These are phyloP conservation scores for Clarias fuscus DNA, from an alignment of 2,797 vertebrate species.

Conservation along the genomic window DNA sequence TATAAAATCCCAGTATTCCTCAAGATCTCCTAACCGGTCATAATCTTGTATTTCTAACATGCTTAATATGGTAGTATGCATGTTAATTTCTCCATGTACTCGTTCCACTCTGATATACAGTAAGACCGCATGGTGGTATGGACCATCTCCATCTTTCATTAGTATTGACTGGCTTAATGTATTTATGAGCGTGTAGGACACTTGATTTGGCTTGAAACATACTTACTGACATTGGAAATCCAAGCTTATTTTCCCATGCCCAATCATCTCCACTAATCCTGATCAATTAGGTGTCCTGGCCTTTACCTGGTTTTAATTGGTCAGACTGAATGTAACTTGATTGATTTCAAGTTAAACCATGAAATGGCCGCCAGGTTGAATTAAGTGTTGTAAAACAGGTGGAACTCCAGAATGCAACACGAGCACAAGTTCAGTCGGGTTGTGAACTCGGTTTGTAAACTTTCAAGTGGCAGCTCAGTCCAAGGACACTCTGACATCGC, in stretches of 20 bases:
- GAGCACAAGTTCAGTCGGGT: not conserved
- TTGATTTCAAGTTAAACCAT: not conserved
- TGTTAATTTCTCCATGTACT: not conserved
- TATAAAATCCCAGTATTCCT: not conserved
- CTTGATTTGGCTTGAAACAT: not conserved
- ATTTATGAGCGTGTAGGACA: not conserved
- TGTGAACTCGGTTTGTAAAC: not conserved
- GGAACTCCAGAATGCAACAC: not conserved
- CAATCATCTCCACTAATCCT: not conserved
- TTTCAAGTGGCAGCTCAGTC: not conserved
- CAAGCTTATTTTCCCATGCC: not conserved
- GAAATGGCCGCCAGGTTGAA: not conserved
- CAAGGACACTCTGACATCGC: not conserved
- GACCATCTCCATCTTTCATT: not conserved
- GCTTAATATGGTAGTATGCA: not conserved
- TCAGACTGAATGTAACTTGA: too few species aligned
- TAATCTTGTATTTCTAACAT: not conserved
- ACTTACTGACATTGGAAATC: not conserved
- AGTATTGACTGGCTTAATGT: not conserved
- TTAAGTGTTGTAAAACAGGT: not conserved
- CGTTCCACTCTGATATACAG: not conserved
- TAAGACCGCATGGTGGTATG: not conserved
- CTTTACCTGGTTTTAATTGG: slow-evolving; percentile 1
- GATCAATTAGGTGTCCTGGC: not conserved
- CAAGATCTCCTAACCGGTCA: not conserved